Evolutionary conservation across 2,888 invertebrate species (phyloP), one percentile per base, ranked within the genome.

Genomic region (Plemyria rubiginata): DNA sequence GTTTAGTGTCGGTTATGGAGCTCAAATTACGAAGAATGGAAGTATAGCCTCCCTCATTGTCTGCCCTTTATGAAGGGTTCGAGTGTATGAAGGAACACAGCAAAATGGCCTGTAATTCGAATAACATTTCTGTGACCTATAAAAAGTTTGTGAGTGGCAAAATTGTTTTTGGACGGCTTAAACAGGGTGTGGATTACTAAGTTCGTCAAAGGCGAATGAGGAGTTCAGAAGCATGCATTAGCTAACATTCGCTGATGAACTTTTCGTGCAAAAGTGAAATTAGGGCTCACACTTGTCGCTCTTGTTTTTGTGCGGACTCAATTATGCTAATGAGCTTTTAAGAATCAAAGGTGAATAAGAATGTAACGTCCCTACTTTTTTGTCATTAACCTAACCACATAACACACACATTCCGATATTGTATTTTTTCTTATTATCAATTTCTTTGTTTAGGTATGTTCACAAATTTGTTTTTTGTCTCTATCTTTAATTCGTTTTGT

Each of bases 101-200:
- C 81, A 81, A 83, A 90, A 90, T 86, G 84, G 83, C 78, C 81
- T 85, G 82, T 86, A 82, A 86, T 87, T 84, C 86, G 80, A 81
- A 85, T 87, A 88, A 86, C 87, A 88, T 90, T 89, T 88, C 81
- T 81, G 83, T 82, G 88, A 88, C 88, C 87, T 88, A 86, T 84
- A 82, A 81, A 84, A 84, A 82, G 77, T 80, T 78, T 73, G 77
- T 77, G 77, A 76, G 78, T 77, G 76, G 76, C 74, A 73, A 79
- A 81, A 84, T 85, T 83, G 81, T 82, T 84, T 82, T 80, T 80
- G 72, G 75, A 72, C 75, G 62, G 70, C 70, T 72, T 75, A 79
- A 62, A 67, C 66, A 59, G 72, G 70, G 65, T 70, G 57, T 57
- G 52, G 54, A 59, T 63, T 48, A 55, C 59, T 48, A 45, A 50